Conservation (phyloP, 2,113 vertebrate species). For the Callaeas wilsoni region DNA sequence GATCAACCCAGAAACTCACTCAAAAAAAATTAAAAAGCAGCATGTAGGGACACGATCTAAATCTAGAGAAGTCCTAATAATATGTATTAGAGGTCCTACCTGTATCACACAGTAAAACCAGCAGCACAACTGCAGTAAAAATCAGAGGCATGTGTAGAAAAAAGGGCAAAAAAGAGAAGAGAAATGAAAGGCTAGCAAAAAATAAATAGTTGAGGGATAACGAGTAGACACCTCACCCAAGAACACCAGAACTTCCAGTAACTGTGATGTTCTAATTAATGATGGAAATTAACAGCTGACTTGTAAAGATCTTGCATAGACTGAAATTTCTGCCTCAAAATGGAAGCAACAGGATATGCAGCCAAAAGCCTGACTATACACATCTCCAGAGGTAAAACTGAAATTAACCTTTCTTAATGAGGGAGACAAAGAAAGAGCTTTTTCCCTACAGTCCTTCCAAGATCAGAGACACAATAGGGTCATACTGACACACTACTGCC, state of each 20-base stretch:
- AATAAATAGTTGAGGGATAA: background rate
- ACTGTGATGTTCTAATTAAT: background rate
- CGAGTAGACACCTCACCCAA: background rate
- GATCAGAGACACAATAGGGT: background rate
- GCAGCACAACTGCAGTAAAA: background rate
- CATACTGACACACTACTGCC: rapidly evolving
- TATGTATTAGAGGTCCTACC: background rate
- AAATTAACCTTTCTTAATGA: background rate
- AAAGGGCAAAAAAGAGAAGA: background rate
- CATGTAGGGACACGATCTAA: background rate
- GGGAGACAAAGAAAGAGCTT: background rate
- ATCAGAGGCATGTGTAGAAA: background rate
- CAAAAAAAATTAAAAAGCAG: background rate
- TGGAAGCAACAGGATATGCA: background rate
- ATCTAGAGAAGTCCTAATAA: background rate
- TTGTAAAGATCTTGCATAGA: background rate
- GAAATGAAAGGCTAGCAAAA: background rate
- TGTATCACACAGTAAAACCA: background rate
- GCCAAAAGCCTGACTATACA: background rate
- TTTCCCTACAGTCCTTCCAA: background rate
- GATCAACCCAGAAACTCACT: background rate
- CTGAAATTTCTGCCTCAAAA: background rate
- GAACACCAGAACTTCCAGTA: background rate
- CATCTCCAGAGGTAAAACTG: background rate
- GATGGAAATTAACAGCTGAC: background rate